Base-by-base conservation (phyloP, 2,888 invertebrate species). In the Bruchidius siliquastri region DNA sequence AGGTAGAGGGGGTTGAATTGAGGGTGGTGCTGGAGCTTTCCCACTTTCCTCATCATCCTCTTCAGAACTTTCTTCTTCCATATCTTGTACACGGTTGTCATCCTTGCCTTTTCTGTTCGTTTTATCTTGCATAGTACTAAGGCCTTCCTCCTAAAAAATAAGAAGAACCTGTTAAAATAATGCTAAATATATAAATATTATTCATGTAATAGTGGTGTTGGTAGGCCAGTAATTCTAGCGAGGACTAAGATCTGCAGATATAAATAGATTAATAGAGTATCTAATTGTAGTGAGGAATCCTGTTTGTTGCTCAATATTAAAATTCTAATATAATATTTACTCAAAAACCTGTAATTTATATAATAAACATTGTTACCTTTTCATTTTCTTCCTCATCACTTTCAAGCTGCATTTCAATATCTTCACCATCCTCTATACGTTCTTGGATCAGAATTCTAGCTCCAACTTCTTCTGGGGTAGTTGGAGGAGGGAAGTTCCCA, bases 401-500 rank as follows among this genome's bases (percentile, higher is more conserved):
- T 83, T 96, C 96, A 67, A 96, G 91, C 83, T 96, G 96, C 95
- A 96, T 96, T 87, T 95, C 95, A 67, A 94, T 94, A 79, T 94
- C 94, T 76, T 95, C 95, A 0, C 92, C 91, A 80, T 94, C 93
- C 82, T 94, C 92, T 22, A 94, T 90, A 13, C 95, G 89, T 82
- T 96, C 93, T 86, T 96, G 95, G 86, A 97, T 95, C 0, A 99
- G 88, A 71, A 98, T 94, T 73, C 98, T 89, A 0, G 98, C 97
- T 0, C 99, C 99, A 0, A 99, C 98, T 87, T 98, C 98, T 77
- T 97, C 94, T 0, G 98, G 98, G 4, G 97, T 98, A 0, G 98
- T 99, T 0, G 98, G 99, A 1, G 98, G 96, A 0, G 98, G 98
- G 83, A 98, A 96, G 84, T 97, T 96, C 0, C 97, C 97, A 18